Percentiles rank a stretch among this genome's conserved stretches.
Conservation (phyloP, 2,113 vertebrate genomes). For the Cebidichthys violaceus region DNA sequence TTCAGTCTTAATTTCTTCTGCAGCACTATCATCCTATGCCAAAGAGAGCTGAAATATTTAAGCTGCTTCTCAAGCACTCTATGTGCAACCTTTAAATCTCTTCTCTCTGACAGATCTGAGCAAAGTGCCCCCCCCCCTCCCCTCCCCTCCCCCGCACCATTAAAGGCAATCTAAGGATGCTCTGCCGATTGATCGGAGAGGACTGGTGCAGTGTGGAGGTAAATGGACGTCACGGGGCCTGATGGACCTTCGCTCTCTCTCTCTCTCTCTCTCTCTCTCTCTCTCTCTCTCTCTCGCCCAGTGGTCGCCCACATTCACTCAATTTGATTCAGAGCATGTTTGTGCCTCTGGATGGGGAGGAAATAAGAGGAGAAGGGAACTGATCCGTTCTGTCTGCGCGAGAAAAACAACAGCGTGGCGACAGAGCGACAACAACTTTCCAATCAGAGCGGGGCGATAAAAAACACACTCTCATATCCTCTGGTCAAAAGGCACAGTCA, state of each 20-base stretch:
- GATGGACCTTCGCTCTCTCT: conserved; percentile 68
- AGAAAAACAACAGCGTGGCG: conserved; percentile 27
- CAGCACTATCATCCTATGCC: conserved; percentile 52
- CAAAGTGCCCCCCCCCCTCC: conserved; percentile 43
- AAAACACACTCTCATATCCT: conserved; percentile 22
- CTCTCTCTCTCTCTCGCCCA: too few species aligned
- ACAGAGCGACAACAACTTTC: conserved; percentile 17
- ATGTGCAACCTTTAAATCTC: conserved; percentile 60
- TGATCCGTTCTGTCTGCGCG: conserved; percentile 37
- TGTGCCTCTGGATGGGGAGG: conserved; percentile 34
- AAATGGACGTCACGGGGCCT: conserved; percentile 70
- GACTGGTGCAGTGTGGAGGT: conserved; percentile 55
- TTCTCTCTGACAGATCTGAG: conserved; percentile 64
- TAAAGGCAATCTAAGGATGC: conserved; percentile 76
- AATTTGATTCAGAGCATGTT: conserved; percentile 64
- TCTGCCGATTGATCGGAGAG: conserved; percentile 68
- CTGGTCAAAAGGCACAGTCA: neutral
- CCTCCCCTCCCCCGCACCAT: conserved; percentile 44
- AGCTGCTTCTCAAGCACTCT: conserved; percentile 60
- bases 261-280: too few species aligned
- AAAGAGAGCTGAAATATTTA: conserved; percentile 65
- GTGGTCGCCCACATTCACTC: conserved; percentile 24
- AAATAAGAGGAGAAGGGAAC: conserved; percentile 38
- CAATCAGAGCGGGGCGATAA: neutral
- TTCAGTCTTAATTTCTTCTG: conserved; percentile 63